Percentiles rank a stretch among this genome's conserved stretches.
phyloP scores from a whole-genome alignment of 2,888 invertebrate species.

The Apeira syringaria region DNA sequence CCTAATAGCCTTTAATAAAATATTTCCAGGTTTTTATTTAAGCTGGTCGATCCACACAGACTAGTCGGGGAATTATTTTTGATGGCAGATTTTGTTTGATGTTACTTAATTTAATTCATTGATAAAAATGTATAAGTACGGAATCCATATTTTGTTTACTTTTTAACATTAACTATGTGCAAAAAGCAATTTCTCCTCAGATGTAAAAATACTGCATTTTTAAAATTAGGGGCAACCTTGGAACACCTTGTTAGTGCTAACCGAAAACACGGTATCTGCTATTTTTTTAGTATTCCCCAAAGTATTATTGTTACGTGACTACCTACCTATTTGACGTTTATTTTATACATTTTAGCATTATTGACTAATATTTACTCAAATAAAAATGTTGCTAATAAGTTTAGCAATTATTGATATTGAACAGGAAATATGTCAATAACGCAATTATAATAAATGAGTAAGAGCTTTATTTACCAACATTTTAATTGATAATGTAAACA shows the following conservation, averaged over 20 bases:
- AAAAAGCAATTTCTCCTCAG: no score
- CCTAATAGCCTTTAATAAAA: no score
- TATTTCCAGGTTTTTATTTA: no score
- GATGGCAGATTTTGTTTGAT: no score
- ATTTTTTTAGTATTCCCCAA: slow-evolving; percentile 15
- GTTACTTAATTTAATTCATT: no score
- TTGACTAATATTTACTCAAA: neutral
- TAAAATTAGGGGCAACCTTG: neutral
- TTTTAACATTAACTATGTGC: no score
- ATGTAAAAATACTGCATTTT: no score
- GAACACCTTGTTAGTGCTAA: slow-evolving; percentile 17
- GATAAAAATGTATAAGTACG: no score
- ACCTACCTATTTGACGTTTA: slow-evolving; percentile 18
- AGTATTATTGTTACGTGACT: slow-evolving; percentile 13
- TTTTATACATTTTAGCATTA: slow-evolving; percentile 1
- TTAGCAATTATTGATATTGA: slow-evolving; percentile 2
- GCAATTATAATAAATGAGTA: slow-evolving; percentile 11
- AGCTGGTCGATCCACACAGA: no score
- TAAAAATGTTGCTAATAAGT: neutral
- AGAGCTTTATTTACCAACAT: slow-evolving; percentile 2
- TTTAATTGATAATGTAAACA: slow-evolving; percentile 7
- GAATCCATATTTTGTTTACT: no score
- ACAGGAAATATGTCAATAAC: slow-evolving; percentile 5
- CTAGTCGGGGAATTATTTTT: no score
- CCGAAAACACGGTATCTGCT: slow-evolving; percentile 12